Percentiles rank a stretch among this genome's conserved stretches.
phyloP scores from a whole-genome alignment of 2,888 invertebrate genomes.

The Atherix ibis region DNA sequence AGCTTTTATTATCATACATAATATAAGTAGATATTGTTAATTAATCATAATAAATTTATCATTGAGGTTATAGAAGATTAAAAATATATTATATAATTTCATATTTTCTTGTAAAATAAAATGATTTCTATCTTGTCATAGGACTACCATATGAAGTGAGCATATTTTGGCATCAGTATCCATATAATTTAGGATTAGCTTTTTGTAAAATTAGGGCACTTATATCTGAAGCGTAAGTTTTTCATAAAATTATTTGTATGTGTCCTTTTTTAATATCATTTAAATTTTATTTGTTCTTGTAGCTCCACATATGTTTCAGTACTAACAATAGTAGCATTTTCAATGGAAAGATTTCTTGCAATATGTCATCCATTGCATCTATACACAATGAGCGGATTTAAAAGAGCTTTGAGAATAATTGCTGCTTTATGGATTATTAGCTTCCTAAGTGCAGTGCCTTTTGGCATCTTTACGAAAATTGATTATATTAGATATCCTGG shows the following conservation, averaged over 20 bases:
- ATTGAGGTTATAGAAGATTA: no score
- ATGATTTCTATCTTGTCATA: no score
- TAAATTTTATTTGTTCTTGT: no score
- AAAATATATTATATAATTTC: no score
- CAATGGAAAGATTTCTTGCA: slow-evolving; percentile 77
- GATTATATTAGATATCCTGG: slow-evolving; percentile 59
- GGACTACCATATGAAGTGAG: slow-evolving; percentile 76
- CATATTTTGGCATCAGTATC: slow-evolving; percentile 77
- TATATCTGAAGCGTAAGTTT: slow-evolving; percentile 73
- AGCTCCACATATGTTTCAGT: slow-evolving; percentile 84
- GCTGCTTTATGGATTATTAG: slow-evolving; percentile 61
- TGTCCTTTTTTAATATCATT: slow-evolving; percentile 2
- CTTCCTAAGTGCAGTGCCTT: slow-evolving; percentile 58
- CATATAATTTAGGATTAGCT: slow-evolving; percentile 60
- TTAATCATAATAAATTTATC: no score
- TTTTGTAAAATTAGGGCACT: slow-evolving; percentile 72
- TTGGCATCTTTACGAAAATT: slow-evolving; percentile 57
- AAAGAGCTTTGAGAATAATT: slow-evolving; percentile 67
- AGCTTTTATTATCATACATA: no score
- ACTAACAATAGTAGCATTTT: slow-evolving; percentile 81
- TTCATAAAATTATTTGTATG: no score
- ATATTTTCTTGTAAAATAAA: no score
- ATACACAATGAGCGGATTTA: slow-evolving; percentile 67
- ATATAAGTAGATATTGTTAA: no score
- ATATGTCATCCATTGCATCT: slow-evolving; percentile 78